phyloP scores from a whole-genome alignment of 2,888 invertebrate genomes.

The Lasioglossum marginatum region DNA sequence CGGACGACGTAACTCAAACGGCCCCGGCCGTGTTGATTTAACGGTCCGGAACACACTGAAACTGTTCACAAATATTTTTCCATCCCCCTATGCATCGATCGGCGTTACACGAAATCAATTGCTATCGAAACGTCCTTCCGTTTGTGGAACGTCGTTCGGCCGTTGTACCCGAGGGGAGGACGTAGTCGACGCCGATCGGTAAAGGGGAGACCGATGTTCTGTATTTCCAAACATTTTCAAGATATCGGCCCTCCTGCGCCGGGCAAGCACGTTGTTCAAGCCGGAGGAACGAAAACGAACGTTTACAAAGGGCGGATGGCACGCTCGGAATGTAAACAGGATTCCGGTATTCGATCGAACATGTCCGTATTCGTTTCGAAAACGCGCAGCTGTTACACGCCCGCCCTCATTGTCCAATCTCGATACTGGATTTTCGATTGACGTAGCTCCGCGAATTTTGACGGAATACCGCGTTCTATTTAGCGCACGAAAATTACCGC shows the following conservation, averaged over 20 bases:
- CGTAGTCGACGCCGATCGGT: not conserved
- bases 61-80: conserved; percentile 27
- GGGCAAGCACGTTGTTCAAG: conserved; percentile 37
- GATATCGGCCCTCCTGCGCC: conserved; percentile 1
- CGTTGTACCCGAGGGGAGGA: not conserved
- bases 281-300: conserved; percentile 47
- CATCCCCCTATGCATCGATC: not conserved
- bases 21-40: conserved; percentile 12
- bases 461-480: not conserved
- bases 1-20: not conserved
- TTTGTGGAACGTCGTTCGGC: conserved; percentile 20
- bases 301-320: conserved; percentile 54
- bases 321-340: conserved; percentile 53
- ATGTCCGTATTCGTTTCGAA: conserved; percentile 30
- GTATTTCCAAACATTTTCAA: conserved; percentile 35
- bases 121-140: conserved; percentile 21
- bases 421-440: conserved; percentile 1
- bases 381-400: conserved; percentile 23
- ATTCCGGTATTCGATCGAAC: conserved; percentile 41
- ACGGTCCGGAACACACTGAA: not conserved
- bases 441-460: not conserved
- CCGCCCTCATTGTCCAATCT: not conserved
- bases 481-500: not conserved
- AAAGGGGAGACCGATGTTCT: conserved; percentile 18
- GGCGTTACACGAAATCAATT: not conserved